Conservation (phyloP, 2,797 vertebrate genomes). For the Enteromius mattozi region DNA sequence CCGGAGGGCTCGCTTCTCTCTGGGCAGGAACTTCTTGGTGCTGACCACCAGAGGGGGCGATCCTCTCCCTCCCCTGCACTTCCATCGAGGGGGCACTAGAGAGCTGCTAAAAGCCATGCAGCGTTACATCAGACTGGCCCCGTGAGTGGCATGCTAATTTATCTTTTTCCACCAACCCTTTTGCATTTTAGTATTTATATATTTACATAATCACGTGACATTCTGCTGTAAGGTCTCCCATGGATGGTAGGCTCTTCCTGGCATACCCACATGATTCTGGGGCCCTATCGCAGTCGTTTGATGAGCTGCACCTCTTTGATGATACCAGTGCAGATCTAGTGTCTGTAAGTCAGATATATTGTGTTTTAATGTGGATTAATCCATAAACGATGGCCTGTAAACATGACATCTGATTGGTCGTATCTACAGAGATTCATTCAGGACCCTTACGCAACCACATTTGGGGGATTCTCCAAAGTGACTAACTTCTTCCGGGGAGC, state of each 20-base stretch:
- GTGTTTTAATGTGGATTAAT: not conserved
- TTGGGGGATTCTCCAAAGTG: slow-evolving; percentile 92
- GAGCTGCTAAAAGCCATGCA: slow-evolving; percentile 85
- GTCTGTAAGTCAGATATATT: slow-evolving; percentile 72
- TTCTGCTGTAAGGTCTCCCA: slow-evolving; percentile 78
- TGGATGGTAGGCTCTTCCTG: slow-evolving; percentile 87
- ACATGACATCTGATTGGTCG: not conserved
- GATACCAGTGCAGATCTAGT: slow-evolving; percentile 86
- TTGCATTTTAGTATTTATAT: not conserved
- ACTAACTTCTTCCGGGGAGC: slow-evolving; percentile 91
- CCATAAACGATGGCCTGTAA: not conserved
- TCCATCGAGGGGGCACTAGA: slow-evolving; percentile 88
- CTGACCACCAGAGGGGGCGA: slow-evolving; percentile 87
- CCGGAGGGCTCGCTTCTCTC: slow-evolving; percentile 84
- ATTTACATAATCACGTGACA: not conserved
- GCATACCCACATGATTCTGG: slow-evolving; percentile 86
- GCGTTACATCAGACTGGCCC: slow-evolving; percentile 85
- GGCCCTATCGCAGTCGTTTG: slow-evolving; percentile 84
- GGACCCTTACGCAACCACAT: slow-evolving; percentile 92
- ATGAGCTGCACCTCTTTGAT: slow-evolving; percentile 89
- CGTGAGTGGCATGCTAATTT: slow-evolving; percentile 73
- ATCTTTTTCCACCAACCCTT: not conserved
- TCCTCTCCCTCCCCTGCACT: slow-evolving; percentile 88
- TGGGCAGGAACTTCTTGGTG: slow-evolving; percentile 89
- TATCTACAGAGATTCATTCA: slow-evolving; percentile 86